Base-by-base conservation (phyloP, 2,113 vertebrate species). In the Oenanthe oenanthe region DNA sequence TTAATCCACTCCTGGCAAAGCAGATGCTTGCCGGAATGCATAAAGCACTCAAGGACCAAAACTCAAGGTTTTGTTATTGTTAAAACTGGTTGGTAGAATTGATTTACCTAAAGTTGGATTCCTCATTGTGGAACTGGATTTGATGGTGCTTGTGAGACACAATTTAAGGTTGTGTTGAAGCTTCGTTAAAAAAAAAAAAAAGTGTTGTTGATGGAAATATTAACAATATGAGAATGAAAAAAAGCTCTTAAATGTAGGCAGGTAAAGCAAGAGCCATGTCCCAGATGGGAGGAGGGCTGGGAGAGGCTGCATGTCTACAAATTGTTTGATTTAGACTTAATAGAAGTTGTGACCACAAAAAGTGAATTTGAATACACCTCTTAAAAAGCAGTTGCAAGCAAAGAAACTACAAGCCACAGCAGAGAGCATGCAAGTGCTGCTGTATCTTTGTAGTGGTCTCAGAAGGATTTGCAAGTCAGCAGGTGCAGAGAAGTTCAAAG, bases 1-100 rank as follows among this genome's bases (percentile, higher is more conserved):
- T 96, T 96, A 96, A 96, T 95, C 85, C 82, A 94, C 85, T 93
- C 8, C 67, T 93, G 75, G 94, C 67, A 88, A 94, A 94, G n/a
- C 56, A 96, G 82, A 88, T 90, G 93, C n/a, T 78, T 90, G 43
- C 82, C 63, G 90, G 92, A 91, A 97, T 90, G 34, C 68, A 80
- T 93, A 94, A 96, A 92, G 14, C 45, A 67, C 63, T 90, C 63
- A 53, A 66, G 45, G 50, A 85, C 43, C 38, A 77, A 36, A 36
- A 36, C 34, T 36, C 34, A 36, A 36, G 54, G 26, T 63, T 93
- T 83, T 73, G 32, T 79, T 85, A 56, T 63, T 6, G 2, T 8
- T 85, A n/a, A 88, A 88, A 78, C 72, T 74, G 48, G 56, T 71
- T 77, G 20, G 40, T 67, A 61, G 28, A 86, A 81, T 75, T 75